Evolutionary conservation across 2,797 vertebrate genomes (phyloP).

Genomic region (Gymnoscopelus microlampas): DNA sequence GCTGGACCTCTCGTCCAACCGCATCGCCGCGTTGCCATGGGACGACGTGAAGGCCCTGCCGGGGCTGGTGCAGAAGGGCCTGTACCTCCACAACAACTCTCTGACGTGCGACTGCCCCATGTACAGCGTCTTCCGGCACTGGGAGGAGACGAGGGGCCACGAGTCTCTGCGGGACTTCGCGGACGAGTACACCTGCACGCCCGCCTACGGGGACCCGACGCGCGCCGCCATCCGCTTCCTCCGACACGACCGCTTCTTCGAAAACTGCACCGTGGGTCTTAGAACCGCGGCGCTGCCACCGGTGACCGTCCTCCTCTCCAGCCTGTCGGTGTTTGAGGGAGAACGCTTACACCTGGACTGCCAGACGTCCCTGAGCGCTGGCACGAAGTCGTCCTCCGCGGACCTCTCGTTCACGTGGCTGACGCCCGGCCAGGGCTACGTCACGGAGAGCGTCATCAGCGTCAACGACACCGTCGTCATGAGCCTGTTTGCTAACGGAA

Average conservation of each 20-base stretch:
- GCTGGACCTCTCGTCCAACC: slow-evolving; percentile 95
- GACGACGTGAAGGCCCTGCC: slow-evolving; percentile 87
- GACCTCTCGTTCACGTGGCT: slow-evolving; percentile 86
- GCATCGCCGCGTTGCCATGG: slow-evolving; percentile 82
- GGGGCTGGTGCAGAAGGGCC: slow-evolving; percentile 84
- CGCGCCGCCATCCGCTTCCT: slow-evolving; percentile 84
- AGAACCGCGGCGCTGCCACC: slow-evolving; percentile 54
- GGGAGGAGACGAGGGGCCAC: slow-evolving; percentile 86
- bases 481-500: slow-evolving; percentile 85
- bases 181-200: slow-evolving; percentile 85
- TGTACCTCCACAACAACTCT: slow-evolving; percentile 95
- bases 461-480: slow-evolving; percentile 82
- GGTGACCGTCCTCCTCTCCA: slow-evolving; percentile 60
- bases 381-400: slow-evolving; percentile 15
- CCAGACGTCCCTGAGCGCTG: slow-evolving; percentile 78
- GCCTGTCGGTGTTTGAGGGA: slow-evolving; percentile 78
- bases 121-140: slow-evolving; percentile 89
- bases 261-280: slow-evolving; percentile 84
- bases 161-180: slow-evolving; percentile 85
- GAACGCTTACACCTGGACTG: slow-evolving; percentile 84
- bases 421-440: slow-evolving; percentile 85
- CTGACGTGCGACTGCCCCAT: slow-evolving; percentile 89
- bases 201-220: slow-evolving; percentile 74
- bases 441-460: slow-evolving; percentile 65
- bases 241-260: slow-evolving; percentile 81